These are phyloP conservation scores for Cirrhinus mrigala DNA, from an alignment of 2,797 vertebrate species.

Conservation along the genomic window DNA sequence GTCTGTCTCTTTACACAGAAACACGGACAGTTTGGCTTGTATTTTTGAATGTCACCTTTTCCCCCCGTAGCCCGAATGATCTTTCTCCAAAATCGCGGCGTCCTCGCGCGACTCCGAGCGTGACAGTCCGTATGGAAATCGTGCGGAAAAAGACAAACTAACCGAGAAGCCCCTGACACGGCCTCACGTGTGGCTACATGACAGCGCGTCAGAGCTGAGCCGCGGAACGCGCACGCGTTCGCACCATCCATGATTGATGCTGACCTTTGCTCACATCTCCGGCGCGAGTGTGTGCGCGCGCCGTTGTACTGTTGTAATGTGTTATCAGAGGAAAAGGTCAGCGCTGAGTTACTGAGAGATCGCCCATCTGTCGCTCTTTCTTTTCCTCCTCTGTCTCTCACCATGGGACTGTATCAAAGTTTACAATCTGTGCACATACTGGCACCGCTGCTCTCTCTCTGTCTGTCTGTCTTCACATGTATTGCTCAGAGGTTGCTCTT, in stretches of 20 bases:
- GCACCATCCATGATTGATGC: conserved; percentile 43
- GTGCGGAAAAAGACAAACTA: conserved; percentile 42
- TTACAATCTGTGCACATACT: conserved; percentile 60
- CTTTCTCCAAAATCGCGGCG: conserved; percentile 8
- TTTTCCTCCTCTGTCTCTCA: conserved; percentile 50
- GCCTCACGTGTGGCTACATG: conserved; percentile 42
- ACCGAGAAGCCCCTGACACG: conserved; percentile 28
- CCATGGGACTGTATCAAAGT: conserved; percentile 67
- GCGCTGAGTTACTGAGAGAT: conserved; percentile 69
- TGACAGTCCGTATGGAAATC: conserved; percentile 52
- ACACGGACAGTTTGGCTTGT: conserved; percentile 54
- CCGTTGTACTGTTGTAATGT: conserved; percentile 79
- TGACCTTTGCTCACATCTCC: conserved; percentile 56
- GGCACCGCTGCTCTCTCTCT: neutral
- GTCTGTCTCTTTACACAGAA: conserved; percentile 43
- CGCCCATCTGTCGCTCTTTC: conserved; percentile 68
- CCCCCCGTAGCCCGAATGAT: conserved; percentile 31
- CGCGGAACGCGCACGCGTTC: neutral
- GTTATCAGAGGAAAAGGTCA: conserved; percentile 83
- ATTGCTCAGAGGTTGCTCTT: neutral
- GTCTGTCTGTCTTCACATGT: neutral
- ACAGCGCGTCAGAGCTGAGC: conserved; percentile 51
- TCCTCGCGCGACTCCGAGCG: neutral
- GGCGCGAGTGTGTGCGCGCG: conserved; percentile 66
- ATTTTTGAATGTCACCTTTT: conserved; percentile 53